Conservation (phyloP, 2,797 vertebrate species). For the Chelon auratus region DNA sequence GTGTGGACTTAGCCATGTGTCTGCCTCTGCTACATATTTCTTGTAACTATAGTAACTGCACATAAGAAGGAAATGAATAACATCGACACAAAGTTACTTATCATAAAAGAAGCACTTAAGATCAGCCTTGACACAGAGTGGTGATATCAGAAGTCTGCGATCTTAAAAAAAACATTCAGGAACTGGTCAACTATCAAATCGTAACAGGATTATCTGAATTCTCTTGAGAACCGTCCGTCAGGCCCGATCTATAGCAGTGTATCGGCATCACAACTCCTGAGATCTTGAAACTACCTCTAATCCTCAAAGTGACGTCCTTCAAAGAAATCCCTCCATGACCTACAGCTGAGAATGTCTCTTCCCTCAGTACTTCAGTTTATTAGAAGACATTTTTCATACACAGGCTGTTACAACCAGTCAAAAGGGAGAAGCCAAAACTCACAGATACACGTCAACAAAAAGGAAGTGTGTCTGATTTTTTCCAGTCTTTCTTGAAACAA, state of each 20-base stretch:
- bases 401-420: not conserved
- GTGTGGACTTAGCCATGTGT: constrained; percentile 7
- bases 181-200: constrained; percentile 31
- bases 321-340: constrained; percentile 16
- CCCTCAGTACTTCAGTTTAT: not conserved
- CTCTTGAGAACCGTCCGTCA: constrained; percentile 35
- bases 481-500: not conserved
- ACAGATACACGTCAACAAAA: not conserved
- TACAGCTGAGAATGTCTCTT: not conserved
- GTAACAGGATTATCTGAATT: constrained; percentile 35
- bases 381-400: not conserved
- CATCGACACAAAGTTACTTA: not conserved
- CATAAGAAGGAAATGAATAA: not conserved
- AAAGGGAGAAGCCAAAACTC: not conserved
- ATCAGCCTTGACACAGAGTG: not conserved
- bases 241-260: constrained; percentile 12
- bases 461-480: not conserved
- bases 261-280: not conserved
- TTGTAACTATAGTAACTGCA: not conserved
- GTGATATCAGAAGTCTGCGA: constrained; percentile 8
- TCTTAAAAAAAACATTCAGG: constrained; percentile 24
- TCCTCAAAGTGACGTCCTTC: constrained; percentile 15
- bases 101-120: not conserved
- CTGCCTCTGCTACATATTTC: constrained; percentile 1
- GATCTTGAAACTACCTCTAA: not conserved